Evolutionary conservation across 2,113 vertebrate species (phyloP), one percentile per base, ranked within the genome.

Genomic region (Tringa solitaria): DNA sequence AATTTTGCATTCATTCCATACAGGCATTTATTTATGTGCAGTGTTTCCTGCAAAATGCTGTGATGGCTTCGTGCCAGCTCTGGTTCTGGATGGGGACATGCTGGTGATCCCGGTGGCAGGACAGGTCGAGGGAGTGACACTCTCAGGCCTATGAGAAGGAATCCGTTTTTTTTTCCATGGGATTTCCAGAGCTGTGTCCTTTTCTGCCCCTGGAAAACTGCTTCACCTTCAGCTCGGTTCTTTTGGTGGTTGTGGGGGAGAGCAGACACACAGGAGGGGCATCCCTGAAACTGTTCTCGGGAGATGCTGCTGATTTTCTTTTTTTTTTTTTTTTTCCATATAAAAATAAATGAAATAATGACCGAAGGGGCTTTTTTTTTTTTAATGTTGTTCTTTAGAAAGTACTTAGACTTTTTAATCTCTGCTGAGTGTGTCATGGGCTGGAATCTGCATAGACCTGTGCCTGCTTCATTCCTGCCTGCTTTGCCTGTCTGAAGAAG

Each of bases 401-500:
- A 65, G 28, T 28, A 14, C 41, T 84, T 61, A 46, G 48, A 37
- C 69, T 81, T 95, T 87, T 51, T 80, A 81, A 91, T 91, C 53
- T 84, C 28, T 22, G 43, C 33, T 0, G 19, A 87, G 45, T 84
- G 69, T 84, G 76, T 82, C 76, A 70, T 80, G 91, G 60, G 39
- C 68, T 80, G 83, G 67, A 83, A 90, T 90, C 90, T 84, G 67
- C 87, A 78, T 87, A 75, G 83, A 67, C 87, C 83, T 92, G 61
- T 84, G 82, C 73, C 74, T 79, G 33, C 46, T 89, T 77, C 81
- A 78, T 93, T 82, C 53, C 77, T n/a, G 46, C 48, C 82, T 93
- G 84, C 84, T 90, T 95, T 95, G 94, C 74, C 79, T 91, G 87
- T 80, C 87, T 93, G 87, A 65, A 84, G 87, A 64, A 95, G 91